Evolutionary conservation across 2,113 vertebrate species (phyloP), one percentile per base, ranked within the genome.

Genomic region (Bombycilla garrulus): DNA sequence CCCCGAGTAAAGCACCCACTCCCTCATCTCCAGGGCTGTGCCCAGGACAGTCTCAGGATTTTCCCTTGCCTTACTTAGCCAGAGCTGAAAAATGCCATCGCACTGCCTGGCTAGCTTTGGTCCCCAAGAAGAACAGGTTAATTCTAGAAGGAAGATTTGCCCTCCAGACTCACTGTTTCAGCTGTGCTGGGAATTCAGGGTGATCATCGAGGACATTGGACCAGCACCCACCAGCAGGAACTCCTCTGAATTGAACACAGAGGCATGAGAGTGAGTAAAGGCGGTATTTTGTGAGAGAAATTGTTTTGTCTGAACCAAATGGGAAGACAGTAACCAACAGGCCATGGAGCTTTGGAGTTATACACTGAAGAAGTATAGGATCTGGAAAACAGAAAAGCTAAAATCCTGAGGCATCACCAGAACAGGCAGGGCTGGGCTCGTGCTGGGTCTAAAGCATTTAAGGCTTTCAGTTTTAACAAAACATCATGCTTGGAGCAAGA

Each of bases 1-100:
- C 48, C 35, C 13, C 0, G 29, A 56, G 51, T 51, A 47, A 78
- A 86, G 87, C 26, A 54, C 58, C 78, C 28, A 11, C 38, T 93
- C 42, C 56, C 69, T 40, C 66, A 35, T 36, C 45, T 44, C 67
- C 58, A 79, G 23, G 71, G 61, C 69, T 71, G 12, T 60, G 51
- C 60, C 60, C 28, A 31, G 35, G 0, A 11, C 2, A 1, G 1
- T 10, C 64, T 50, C 56, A 76, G 23, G 3, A 26, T 64, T 73
- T 81, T 45, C 25, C 42, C 16, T 84, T 86, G 53, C 53, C 56
- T 60, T 25, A 25, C 35, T 57, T 22, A 54, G 21, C 8, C 45
- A 66, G 53, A 36, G 45, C 20, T 82, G 38, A 2, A 17, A 85
- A 76, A 85, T 61, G 21, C 28, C 16, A 15, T 36, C 11, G 2